phyloP scores from a whole-genome alignment of 2,797 vertebrate genomes.

The Perodicticus potto region DNA sequence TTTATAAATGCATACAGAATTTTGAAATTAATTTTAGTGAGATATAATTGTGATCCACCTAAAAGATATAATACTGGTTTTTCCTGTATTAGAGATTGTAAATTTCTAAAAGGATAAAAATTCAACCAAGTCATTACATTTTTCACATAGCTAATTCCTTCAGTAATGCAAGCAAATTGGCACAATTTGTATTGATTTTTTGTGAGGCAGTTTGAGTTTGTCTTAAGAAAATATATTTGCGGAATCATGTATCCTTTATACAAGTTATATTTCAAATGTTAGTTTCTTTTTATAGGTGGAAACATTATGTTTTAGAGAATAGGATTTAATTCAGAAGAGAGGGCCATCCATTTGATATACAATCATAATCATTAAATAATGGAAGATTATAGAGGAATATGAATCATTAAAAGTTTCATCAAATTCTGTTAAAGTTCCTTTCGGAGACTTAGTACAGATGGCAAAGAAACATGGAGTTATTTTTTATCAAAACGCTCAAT shows the following conservation, averaged over 20 bases:
- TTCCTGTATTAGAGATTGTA: background rate
- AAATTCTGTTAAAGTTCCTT: slow-evolving; percentile 29
- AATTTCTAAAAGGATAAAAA: slow-evolving; percentile 11
- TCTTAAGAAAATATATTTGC: background rate
- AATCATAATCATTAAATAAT: background rate
- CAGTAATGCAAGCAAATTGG: background rate
- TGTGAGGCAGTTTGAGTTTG: background rate
- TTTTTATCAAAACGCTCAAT: background rate
- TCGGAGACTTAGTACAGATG: background rate
- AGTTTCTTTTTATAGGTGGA: background rate
- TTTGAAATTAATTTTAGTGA: background rate
- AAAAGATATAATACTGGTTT: background rate
- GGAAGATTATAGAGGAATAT: background rate
- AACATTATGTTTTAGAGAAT: background rate
- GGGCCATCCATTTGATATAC: background rate
- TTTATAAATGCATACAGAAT: background rate
- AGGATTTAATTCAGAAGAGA: slow-evolving; percentile 17
- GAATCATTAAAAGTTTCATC: background rate
- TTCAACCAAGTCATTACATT: background rate
- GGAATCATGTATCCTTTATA: background rate
- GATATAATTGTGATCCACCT: background rate
- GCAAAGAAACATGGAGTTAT: background rate
- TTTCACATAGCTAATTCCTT: background rate
- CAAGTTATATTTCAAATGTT: background rate
- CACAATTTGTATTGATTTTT: background rate